These are phyloP conservation scores for Gasterosteus aculeatus DNA, from an alignment of 2,113 vertebrate species.

Conservation along the genomic window DNA sequence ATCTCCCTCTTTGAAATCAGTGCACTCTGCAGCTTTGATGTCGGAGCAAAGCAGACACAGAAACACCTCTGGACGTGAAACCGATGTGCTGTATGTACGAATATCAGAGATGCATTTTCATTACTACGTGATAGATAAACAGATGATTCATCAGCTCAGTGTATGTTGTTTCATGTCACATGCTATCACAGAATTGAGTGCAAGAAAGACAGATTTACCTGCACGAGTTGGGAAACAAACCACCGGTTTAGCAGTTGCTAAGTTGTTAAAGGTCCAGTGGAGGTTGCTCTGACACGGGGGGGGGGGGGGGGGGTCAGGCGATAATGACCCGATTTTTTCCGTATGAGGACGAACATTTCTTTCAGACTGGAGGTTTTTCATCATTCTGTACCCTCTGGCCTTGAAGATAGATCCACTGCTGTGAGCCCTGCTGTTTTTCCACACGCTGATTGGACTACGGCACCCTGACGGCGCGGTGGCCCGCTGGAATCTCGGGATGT, in stretches of 20 bases:
- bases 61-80: not conserved
- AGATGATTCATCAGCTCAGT: no score
- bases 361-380: slow-evolving; percentile 61
- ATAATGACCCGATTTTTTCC: slow-evolving; percentile 56
- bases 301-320: not conserved
- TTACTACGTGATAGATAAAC: not conserved
- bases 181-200: slow-evolving; percentile 10
- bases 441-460: slow-evolving; percentile 56
- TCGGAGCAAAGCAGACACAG: not conserved
- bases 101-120: not conserved
- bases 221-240: not conserved
- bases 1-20: not conserved
- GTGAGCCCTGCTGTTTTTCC: slow-evolving; percentile 63
- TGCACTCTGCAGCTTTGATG: not conserved
- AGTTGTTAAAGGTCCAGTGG: slow-evolving; percentile 13
- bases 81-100: not conserved
- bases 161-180: no score
- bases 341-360: slow-evolving; percentile 32
- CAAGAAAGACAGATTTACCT: no score
- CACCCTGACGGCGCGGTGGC: slow-evolving; percentile 39
- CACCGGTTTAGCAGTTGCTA: not conserved
- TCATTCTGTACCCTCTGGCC: slow-evolving; percentile 53
- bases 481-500: slow-evolving; percentile 34
- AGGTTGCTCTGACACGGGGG: slow-evolving; percentile 8
- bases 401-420: slow-evolving; percentile 61